Evolutionary conservation across 2,113 vertebrate species (phyloP).

Genomic region (Acanthisitta chloris): DNA sequence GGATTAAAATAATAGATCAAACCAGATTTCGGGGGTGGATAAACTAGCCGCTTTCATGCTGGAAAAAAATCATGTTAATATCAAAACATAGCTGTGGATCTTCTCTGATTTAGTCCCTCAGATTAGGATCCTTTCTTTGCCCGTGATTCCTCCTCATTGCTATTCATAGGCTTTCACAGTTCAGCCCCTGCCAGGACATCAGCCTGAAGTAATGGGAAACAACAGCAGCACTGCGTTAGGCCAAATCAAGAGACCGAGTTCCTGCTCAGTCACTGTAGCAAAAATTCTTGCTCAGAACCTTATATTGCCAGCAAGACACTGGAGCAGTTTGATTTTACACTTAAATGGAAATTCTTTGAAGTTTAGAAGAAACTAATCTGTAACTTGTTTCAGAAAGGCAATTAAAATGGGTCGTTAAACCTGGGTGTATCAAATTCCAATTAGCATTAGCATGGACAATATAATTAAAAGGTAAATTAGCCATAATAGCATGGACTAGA

Average conservation of each 20-base stretch:
- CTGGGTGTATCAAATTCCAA: conserved; percentile 67
- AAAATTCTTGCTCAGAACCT: conserved; percentile 32
- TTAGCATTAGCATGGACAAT: conserved; percentile 65
- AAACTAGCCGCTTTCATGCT: not conserved
- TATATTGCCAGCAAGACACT: conserved; percentile 23
- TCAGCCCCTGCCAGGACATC: conserved; percentile 49
- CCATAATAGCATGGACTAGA: conserved; percentile 46
- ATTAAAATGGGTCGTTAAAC: conserved; percentile 65
- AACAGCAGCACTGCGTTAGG: not conserved
- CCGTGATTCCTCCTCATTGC: not conserved
- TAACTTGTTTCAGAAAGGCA: conserved; percentile 62
- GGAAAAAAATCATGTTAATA: not conserved
- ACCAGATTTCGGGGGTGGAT: not conserved
- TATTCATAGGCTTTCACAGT: conserved; percentile 54
- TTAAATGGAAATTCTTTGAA: conserved; percentile 63
- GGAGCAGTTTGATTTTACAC: conserved; percentile 63
- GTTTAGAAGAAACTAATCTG: conserved; percentile 65
- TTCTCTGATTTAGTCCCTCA: not conserved
- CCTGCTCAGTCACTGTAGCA: conserved; percentile 43
- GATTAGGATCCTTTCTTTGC: not conserved
- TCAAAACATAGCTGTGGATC: not conserved
- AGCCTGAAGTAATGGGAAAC: not conserved
- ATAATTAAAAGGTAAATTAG: conserved; percentile 73
- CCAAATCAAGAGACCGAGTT: not conserved
- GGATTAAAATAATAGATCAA: conserved; percentile 33